Base-by-base conservation (phyloP, 2,888 invertebrate species). In the Polyploca ridens region DNA sequence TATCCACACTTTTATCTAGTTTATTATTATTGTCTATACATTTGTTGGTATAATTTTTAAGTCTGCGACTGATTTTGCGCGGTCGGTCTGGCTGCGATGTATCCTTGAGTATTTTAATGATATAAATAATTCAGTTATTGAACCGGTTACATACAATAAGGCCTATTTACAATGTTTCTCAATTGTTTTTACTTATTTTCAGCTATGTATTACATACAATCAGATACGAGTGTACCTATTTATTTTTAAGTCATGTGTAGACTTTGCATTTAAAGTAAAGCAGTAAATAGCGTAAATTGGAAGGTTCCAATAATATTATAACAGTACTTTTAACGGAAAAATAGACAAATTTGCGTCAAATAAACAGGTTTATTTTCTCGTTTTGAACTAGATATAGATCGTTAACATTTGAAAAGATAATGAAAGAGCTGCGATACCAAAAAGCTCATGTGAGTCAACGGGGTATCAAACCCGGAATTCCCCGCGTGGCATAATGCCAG, bases 401-500 rank as follows among this genome's bases (percentile, higher is more conserved):
- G 64, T 66, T 74, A 68, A 27, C 27, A 67, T 62, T 46, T 58
- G 33, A 16, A 62, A 38, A 16, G 11, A n/a, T 33, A 62, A 14
- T 59, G 6, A 66, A 46, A n/a, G 10, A 46, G 46, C 46, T n/a
- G n/a, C 6, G n/a, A 33, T 38, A 58, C 11, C 60, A 54, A 66
- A 58, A 66, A 66, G 58, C 64, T 60, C 14, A 33, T 58, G 61
- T 72, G 75, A 76, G 61, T 74, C 64, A 76, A 63, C 58, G 58
- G 67, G 65, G 62, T 46, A 65, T 60, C 57, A 65, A 71, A 65
- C 63, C 69, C 66, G 72, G 70, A 68, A 71, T 69, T 70, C 69
- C 68, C 69, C 68, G 33, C 66, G 69, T 67, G 73, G 77, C 75
- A 73, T 58, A 27, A 44, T 70, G 77, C 77, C 76, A 14, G 19